Base-by-base conservation (phyloP, 2,888 invertebrate genomes). In the Ligdia adustata region DNA sequence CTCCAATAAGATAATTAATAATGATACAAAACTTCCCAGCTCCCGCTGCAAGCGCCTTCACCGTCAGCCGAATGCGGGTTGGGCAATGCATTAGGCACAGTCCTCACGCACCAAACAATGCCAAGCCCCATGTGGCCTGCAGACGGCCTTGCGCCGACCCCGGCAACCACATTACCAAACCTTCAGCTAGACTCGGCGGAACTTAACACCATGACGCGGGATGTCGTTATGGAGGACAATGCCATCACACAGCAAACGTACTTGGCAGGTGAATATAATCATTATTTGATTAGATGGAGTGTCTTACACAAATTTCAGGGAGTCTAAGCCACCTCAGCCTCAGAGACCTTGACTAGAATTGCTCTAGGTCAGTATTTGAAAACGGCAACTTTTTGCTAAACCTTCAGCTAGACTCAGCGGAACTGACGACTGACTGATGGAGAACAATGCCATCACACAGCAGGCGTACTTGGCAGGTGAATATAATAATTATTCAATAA, bases 151-250 rank as follows among this genome's bases (percentile, higher is more conserved):
- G 49, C 20, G 54, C 44, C 7, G 31, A 31, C 2, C 44, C 46
- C 1, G 26, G 64, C 72, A 9, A 57, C 69, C 1, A 60, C 64
- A 2, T 69, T 77, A 15, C 75, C 76, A 0, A 59, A 73, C n/a
- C 52, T 82, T 4, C 62, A 71, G 2, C 44, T 87, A 0, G 69
- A 72, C 47, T 87, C 87, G 0, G 62, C 72, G 0, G 88, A 88
- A 35, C 51, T 87, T 6, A 77, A 79, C 0, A 60, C 76, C 0
- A 50, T 79, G 0, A 62, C 62, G 6, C 53, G 56, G 9, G 61
- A 67, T 22, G 50, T 58, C 0, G 60, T 66, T 2, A 61, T 75
- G 16, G 53, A 66, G 0, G 47, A 66, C 0, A 72, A 72, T 0
- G 72, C 74, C 5, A 60, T 55, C 11, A 57, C 54, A 1, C 43